Evolutionary conservation across 2,797 vertebrate species (phyloP), one percentile per base, ranked within the genome.

Genomic region (Buphagus erythrorhynchus): DNA sequence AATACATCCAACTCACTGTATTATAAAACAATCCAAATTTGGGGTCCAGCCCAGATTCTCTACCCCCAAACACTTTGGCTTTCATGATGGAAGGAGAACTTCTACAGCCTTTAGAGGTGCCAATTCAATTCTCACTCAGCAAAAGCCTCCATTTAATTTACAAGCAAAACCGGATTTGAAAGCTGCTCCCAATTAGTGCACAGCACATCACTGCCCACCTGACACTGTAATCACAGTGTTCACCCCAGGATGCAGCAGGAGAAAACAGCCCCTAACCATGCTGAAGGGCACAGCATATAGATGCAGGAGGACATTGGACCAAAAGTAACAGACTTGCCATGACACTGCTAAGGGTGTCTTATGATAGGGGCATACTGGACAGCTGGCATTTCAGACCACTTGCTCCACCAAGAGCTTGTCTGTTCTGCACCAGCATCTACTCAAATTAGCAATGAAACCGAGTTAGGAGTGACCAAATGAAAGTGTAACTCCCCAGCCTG

Each of bases 91-190:
- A 92, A 72, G 59, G 1, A 61, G 82, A 20, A 59, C 43, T 76
- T 81, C 16, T 40, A 22, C 1, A 6, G 31, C 24, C 77, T 88
- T 87, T 22, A 43, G 61, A 82, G 2, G 3, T 24, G 72, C 45
- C 2, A 4, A 77, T 77, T 77, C 1, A 9, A 76, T 71, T 80
- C 68, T 72, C 3, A 2, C 76, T 88, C 49, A 14, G 86, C 31
- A 38, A 66, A 79, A 92, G 54, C 1, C 0, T 29, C 61, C 73
- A 58, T 80, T 87, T 72, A 74, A 83, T 78, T 91, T 80, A 92
- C 95, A 93, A 88, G 94, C 84, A 91, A 86, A 96, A 92, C 94
- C 6, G 42, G 95, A 91, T 89, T 89, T 31, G 68, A 77, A 95
- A 94, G 85, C 66, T 91, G 91, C 75, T 88, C 72, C 69, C 81